Evolutionary conservation across 1,140 invertebrate genomes (phyloP).

Genomic region (Scaptodrosophila lebanonensis): DNA sequence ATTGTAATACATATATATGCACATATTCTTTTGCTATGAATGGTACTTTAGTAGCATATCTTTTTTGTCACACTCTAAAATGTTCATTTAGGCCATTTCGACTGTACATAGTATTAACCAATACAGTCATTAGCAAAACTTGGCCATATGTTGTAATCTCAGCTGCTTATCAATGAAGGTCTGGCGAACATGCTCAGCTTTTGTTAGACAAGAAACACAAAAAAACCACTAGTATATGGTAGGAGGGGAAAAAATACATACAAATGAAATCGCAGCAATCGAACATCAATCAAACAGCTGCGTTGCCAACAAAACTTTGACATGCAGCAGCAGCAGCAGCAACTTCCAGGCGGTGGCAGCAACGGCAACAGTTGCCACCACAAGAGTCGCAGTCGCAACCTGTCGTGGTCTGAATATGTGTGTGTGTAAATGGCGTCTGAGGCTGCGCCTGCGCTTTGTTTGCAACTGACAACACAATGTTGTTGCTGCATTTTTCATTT

Average conservation of each 20-base stretch:
- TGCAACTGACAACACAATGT: constrained; percentile 55
- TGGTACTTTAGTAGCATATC: no score
- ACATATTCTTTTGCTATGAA: no score
- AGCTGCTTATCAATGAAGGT: no score
- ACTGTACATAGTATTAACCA: no score
- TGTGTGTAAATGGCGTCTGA: constrained; percentile 14
- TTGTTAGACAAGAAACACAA: constrained; percentile 49
- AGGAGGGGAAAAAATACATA: background rate
- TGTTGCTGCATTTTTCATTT: constrained; percentile 50
- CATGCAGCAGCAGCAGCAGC: constrained; percentile 60
- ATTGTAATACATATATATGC: no score
- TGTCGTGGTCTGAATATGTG: constrained; percentile 33
- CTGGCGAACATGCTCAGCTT: no score
- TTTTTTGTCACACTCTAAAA: no score
- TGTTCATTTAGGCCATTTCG: no score
- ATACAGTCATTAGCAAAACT: no score
- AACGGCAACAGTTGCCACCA: constrained; percentile 66
- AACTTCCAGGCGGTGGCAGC: constrained; percentile 48
- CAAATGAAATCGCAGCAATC: constrained; percentile 21
- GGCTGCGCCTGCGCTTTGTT: constrained; percentile 30
- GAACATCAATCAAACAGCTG: constrained; percentile 76
- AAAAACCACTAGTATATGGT: constrained; percentile 47
- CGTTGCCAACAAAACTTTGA: constrained; percentile 49
- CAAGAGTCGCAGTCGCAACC: constrained; percentile 50
- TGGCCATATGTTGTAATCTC: no score